Evolutionary conservation across 2,797 vertebrate genomes (phyloP), one percentile per base, ranked within the genome.

Genomic region (Cynodonichthys magdalenae): DNA sequence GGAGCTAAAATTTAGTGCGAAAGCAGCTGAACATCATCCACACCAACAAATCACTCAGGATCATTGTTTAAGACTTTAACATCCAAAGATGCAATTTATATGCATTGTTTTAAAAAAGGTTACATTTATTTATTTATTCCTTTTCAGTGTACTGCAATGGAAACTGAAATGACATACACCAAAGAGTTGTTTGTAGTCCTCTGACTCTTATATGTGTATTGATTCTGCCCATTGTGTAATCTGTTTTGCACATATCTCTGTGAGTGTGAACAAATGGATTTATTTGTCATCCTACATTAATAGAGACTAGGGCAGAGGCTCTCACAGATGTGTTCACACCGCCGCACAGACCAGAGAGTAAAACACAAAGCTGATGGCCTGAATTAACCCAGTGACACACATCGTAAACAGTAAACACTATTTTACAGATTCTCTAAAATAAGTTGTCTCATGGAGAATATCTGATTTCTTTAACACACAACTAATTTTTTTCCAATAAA

Each of bases 271-370:
- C 66, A 48, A 63, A 90, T 86, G 76, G 82, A 87, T 90, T 39
- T 66, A 65, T 83, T 88, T 85, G 84, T 87, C 88, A 82, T 65
- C 59, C 75, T 56, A 45, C 15, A 53, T 81, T 87, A 81, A 90
- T 87, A 79, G 79, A 87, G 82, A 85, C 67, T 0, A 49, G 79
- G 73, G 65, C 52, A 41, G 44, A 44, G 62, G 58, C 9, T 49
- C 69, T 71, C 76, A 68, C 81, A 73, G 59, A 50, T 69, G 69
- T 74, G 72, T 75, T 57, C 72, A 77, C 78, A 67, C 59, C 47
- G 69, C 44, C 71, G 55, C 71, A 66, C 66, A 75, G 74, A 86
- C 91, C 86, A 74, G 88, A 92, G 63, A 31, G 69, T 63, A 79
- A 89, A 89, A 85, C 80, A 89, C 74, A 75, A 12, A 60, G 73